Evolutionary conservation across 2,797 vertebrate species (phyloP).

Genomic region (Tadarida brasiliensis): DNA sequence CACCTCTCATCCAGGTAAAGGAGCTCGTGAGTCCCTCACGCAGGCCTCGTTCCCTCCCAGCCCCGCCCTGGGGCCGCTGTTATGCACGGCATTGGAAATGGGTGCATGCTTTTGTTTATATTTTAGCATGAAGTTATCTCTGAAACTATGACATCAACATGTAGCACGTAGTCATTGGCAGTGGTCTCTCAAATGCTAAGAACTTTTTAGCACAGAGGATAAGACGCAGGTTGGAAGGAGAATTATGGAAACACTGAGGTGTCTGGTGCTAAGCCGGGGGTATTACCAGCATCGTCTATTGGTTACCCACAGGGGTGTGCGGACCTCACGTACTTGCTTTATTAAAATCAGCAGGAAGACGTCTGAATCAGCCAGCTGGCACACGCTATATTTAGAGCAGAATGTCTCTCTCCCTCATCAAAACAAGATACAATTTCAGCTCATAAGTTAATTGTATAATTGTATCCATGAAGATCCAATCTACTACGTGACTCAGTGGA

Average conservation of each 20-base stretch:
- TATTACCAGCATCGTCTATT: not conserved
- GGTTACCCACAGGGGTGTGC: not conserved
- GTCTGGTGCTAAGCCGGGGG: no score
- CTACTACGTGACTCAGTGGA: conserved; percentile 66
- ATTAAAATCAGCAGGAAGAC: not conserved
- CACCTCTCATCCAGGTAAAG: accelerated
- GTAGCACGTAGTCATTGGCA: not conserved
- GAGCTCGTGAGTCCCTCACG: no score
- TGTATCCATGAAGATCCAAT: conserved; percentile 82
- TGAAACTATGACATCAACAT: not conserved
- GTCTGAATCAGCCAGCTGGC: conserved; percentile 17
- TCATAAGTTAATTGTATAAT: conserved; percentile 24
- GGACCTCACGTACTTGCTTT: not conserved
- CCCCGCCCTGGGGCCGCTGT: accelerated
- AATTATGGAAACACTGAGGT: not conserved
- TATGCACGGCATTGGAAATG: accelerated
- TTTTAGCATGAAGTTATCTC: no score
- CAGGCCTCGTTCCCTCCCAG: accelerated
- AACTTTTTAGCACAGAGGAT: conserved; percentile 30
- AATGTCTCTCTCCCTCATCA: not conserved
- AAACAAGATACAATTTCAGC: conserved; percentile 64
- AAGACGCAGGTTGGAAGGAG: not conserved
- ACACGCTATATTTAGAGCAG: conserved; percentile 15
- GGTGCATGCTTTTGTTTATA: accelerated
- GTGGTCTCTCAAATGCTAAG: conserved; percentile 43